These are phyloP conservation scores for Pelobates fuscus DNA, from an alignment of 2,113 vertebrate genomes.

Conservation along the genomic window DNA sequence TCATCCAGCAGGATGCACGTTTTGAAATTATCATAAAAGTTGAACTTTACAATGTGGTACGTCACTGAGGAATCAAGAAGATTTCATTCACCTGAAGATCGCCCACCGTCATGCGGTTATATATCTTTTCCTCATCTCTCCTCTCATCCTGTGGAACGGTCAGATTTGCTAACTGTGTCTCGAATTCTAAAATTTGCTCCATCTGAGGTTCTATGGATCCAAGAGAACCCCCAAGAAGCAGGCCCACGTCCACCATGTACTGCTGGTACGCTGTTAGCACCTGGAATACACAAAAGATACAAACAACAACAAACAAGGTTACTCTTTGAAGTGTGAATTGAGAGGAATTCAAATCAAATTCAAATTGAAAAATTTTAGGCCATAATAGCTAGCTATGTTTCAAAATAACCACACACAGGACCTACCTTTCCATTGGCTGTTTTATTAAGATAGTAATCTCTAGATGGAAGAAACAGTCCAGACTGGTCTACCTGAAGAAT, in stretches of 20 bases:
- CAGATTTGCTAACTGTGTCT: constrained; percentile 87
- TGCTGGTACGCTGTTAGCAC: constrained; percentile 89
- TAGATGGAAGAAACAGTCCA: constrained; percentile 90
- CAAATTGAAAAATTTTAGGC: too few species aligned
- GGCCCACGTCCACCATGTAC: constrained; percentile 94
- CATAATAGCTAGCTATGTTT: neutral
- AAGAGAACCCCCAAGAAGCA: constrained; percentile 78
- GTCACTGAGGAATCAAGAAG: too few species aligned
- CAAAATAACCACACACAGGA: neutral
- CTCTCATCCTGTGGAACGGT: constrained; percentile 93
- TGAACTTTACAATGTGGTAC: too few species aligned
- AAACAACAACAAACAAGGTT: neutral
- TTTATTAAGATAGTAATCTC: constrained; percentile 97
- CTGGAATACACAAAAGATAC: constrained; percentile 56
- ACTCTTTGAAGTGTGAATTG: too few species aligned
- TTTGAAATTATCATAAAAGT: too few species aligned
- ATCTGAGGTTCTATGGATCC: constrained; percentile 79
- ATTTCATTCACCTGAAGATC: constrained; percentile 84
- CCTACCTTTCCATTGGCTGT: constrained; percentile 93
- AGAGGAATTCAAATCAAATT: neutral
- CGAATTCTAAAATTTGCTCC: constrained; percentile 89
- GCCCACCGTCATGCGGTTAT: constrained; percentile 86
- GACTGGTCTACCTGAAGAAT: constrained; percentile 88
- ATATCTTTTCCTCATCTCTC: constrained; percentile 94
- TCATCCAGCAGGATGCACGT: too few species aligned